Evolutionary conservation across 2,888 invertebrate species (phyloP), one percentile per base, ranked within the genome.

Genomic region (Alentia gelatinosa): DNA sequence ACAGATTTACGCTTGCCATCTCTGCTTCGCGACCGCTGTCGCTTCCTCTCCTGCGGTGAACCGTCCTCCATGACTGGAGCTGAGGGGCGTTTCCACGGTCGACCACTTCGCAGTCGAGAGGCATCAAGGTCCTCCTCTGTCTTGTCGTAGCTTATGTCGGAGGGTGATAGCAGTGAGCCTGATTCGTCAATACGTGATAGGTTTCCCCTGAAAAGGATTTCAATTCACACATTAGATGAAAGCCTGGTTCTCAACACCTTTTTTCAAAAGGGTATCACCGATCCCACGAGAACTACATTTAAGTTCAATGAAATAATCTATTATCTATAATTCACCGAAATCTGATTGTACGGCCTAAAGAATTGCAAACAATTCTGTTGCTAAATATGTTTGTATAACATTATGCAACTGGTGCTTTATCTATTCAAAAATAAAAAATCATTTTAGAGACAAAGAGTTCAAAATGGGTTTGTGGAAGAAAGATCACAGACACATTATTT

Each of bases 91-190:
- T 93, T 94, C 79, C 92, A 93, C 26, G 93, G 93, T 33, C 93
- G 91, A 4, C 95, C 94, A 90, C 93, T 94, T 1, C 94, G 92
- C n/a, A 94, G 92, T 68, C 79, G 40, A 5, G 91, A 90, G 4
- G 63, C 89, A 40, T 92, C 92, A 0, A 93, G 74, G 56, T 93
- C 93, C 30, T 98, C 98, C 94, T 98, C 98, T 0, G 98, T 98
- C 42, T 97, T 97, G 23, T 98, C 98, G 93, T 95, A 96, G 91
- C 95, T 93, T 15, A 97, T 97, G 93, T 98, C 98, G 95, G 98
- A 97, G 95, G 98, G 98, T 0, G 98, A 98, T 50, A 98, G 96
- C 23, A 98, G 96, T 0, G 98, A 98, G 33, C 97, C 97, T 97
- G 96, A 94, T 63, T 93, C 92, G 23, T 93, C 92, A 9, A 92